Conservation (phyloP, 2,888 invertebrate genomes). For the Parochlus steinenii region DNA sequence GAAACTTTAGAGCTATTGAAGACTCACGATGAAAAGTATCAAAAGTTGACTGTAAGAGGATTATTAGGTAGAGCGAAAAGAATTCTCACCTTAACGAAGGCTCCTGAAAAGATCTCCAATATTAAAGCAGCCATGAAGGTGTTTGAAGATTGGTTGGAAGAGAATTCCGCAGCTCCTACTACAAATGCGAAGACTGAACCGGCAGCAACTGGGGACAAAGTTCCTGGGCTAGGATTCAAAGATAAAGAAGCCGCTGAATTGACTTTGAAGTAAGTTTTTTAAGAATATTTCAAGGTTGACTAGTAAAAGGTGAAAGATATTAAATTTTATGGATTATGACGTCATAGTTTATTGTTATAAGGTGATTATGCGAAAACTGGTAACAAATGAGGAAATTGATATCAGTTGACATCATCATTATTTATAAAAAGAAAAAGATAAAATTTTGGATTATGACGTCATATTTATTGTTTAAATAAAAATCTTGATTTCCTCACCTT, state of each 20-base stretch:
- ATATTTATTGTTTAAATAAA: too few relatives aligned
- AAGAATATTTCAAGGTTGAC: not conserved
- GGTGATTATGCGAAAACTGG: too few relatives aligned
- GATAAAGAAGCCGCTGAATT: conserved; percentile 55
- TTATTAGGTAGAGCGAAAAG: conserved; percentile 38
- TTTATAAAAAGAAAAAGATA: too few relatives aligned
- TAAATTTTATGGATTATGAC: conserved; percentile 1
- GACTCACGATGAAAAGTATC: conserved; percentile 45
- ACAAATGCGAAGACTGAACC: conserved; percentile 32
- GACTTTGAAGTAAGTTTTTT: conserved; percentile 36
- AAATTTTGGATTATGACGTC: too few relatives aligned
- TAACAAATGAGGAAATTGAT: too few relatives aligned
- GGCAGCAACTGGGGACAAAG: conserved; percentile 45
- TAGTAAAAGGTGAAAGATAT: not conserved
- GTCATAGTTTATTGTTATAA: conserved; percentile 2
- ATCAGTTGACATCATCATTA: too few relatives aligned
- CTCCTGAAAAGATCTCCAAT: conserved; percentile 49
- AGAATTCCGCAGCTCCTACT: conserved; percentile 29
- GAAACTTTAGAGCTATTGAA: conserved; percentile 47
- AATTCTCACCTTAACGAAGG: conserved; percentile 47
- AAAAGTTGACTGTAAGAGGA: conserved; percentile 44
- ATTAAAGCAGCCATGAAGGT: conserved; percentile 50
- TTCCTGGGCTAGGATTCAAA: conserved; percentile 61
- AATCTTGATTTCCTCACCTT: too few relatives aligned
- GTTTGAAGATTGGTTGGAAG: conserved; percentile 48